phyloP scores from a whole-genome alignment of 2,113 vertebrate genomes.

The Melanostigma gelatinosum region DNA sequence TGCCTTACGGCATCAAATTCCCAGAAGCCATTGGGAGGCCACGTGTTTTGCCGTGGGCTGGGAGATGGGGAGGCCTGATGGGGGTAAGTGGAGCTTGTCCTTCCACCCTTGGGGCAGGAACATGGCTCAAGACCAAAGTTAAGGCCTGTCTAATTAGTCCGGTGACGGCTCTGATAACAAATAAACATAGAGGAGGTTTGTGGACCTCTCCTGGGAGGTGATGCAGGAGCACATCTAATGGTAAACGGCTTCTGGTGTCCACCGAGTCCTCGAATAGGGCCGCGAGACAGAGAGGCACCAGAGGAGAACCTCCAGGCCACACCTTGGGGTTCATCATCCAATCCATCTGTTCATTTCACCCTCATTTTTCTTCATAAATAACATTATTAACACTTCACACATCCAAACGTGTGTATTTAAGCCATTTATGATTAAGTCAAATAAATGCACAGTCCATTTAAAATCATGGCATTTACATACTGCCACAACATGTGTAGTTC shows the following conservation, averaged over 20 bases:
- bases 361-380: neutral
- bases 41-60: conserved; percentile 65
- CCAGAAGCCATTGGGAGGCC: conserved; percentile 55
- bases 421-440: neutral
- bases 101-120: conserved; percentile 37
- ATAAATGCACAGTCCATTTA: no score
- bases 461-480: neutral
- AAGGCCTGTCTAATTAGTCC: conserved; percentile 76
- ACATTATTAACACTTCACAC: conserved; percentile 5
- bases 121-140: conserved; percentile 63
- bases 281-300: conserved; percentile 30
- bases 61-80: conserved; percentile 47
- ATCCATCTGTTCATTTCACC: conserved; percentile 60
- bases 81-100: conserved; percentile 49
- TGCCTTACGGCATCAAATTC: conserved; percentile 54
- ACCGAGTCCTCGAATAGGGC: conserved; percentile 41
- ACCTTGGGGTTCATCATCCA: conserved; percentile 44
- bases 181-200: conserved; percentile 73
- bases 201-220: conserved; percentile 66
- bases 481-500: neutral
- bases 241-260: conserved; percentile 47
- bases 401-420: neutral
- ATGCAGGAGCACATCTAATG: conserved; percentile 41
- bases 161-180: conserved; percentile 72
- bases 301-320: conserved; percentile 28